phyloP scores from a whole-genome alignment of 23 tunicate genomes.

The Halocynthia roretzi region DNA sequence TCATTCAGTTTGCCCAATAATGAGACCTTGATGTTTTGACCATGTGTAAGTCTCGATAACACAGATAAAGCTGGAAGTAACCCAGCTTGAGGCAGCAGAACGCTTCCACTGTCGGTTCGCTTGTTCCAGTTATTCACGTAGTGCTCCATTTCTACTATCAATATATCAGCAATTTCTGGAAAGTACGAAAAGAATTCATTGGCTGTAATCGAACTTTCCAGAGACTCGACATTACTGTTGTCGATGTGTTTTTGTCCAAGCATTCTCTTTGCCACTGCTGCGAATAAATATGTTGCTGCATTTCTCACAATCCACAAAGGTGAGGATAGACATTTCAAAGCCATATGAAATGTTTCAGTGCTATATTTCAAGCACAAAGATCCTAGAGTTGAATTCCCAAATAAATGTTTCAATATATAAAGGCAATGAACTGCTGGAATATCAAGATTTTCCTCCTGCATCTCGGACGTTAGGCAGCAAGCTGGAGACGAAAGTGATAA shows the following conservation, averaged over 20 bases:
- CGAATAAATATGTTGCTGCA: constrained; percentile 66
- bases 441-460: constrained; percentile 17
- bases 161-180: constrained; percentile 27
- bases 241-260: constrained; percentile 82
- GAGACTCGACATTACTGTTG: constrained; percentile 4
- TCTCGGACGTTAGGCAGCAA: background rate
- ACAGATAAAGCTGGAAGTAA: constrained; percentile 28
- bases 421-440: constrained; percentile 70
- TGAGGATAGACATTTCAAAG: constrained; percentile 38
- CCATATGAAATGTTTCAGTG: constrained; percentile 10
- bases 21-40: background rate
- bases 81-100: constrained; percentile 4
- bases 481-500: background rate
- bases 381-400: constrained; percentile 42
- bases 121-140: background rate
- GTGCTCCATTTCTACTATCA: constrained; percentile 4
- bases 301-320: constrained; percentile 73
- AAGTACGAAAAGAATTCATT: constrained; percentile 60
- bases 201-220: constrained; percentile 43
- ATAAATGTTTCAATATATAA: constrained; percentile 47
- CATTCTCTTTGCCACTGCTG: constrained; percentile 59
- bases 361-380: constrained; percentile 1
- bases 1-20: background rate
- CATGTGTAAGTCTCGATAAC: constrained; percentile 25
- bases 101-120: background rate